phyloP scores from a whole-genome alignment of 30 jellyfish, hydroid and myxozoan genomes.

The Haliclystus octoradiatus region DNA sequence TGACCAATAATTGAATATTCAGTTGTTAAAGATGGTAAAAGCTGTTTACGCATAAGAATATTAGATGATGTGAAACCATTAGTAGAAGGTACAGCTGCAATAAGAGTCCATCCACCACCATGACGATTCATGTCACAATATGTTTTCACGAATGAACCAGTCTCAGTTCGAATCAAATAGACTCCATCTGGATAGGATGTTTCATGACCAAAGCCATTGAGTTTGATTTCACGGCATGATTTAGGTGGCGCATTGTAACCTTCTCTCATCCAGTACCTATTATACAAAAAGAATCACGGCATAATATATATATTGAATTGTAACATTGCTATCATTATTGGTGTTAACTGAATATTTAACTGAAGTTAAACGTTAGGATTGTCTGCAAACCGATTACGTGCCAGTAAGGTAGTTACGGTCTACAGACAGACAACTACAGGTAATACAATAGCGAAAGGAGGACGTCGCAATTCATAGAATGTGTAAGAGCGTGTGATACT shows the following conservation, averaged over 20 bases:
- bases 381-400: no score
- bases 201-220: constrained; percentile 10
- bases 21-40: not conserved
- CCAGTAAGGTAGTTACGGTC: no score
- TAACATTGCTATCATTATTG: no score
- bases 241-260: constrained; percentile 27
- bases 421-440: no score
- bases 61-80: constrained; percentile 36
- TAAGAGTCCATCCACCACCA: constrained; percentile 82
- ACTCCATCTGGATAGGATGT: no score
- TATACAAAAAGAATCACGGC: not conserved
- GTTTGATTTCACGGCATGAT: constrained; percentile 41
- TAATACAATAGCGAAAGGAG: no score
- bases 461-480: no score
- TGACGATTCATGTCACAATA: constrained; percentile 45
- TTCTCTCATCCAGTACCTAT: constrained; percentile 78
- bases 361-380: no score
- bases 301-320: no score
- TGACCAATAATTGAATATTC: constrained; percentile 35
- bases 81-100: constrained; percentile 14
- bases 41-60: not conserved
- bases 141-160: constrained; percentile 25
- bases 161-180: constrained; percentile 10
- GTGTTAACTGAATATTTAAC: no score
- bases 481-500: no score